Conservation (phyloP, 2,113 vertebrate species). For the Alaudala cheleensis region DNA sequence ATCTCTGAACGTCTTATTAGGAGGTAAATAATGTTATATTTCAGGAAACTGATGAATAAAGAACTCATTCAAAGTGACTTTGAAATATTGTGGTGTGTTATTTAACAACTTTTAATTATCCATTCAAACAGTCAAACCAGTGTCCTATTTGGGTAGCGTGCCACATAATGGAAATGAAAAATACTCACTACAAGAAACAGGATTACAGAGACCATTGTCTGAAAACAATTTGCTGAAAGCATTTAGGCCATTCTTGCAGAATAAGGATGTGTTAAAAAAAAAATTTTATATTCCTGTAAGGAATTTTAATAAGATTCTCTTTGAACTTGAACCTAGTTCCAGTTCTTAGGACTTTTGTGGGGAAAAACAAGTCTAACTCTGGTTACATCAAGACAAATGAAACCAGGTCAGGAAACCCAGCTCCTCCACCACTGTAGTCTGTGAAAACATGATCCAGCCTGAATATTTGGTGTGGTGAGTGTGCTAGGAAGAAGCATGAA, state of each 20-base stretch:
- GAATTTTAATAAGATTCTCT: background rate
- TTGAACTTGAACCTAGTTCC: background rate
- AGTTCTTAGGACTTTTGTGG: background rate
- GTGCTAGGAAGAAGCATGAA: background rate
- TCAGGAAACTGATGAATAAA: background rate
- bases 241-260: background rate
- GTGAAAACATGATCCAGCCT: background rate
- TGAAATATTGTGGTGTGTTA: background rate
- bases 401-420: background rate
- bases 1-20: background rate
- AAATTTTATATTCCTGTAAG: background rate
- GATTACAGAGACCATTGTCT: background rate
- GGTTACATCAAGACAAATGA: background rate
- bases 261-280: background rate
- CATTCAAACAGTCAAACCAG: background rate
- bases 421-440: background rate
- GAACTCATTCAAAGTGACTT: background rate
- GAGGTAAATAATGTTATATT: background rate
- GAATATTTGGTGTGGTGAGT: background rate
- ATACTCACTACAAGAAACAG: background rate
- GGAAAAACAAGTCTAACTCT: background rate
- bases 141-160: background rate
- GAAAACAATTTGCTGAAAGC: background rate
- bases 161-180: background rate
- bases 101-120: background rate